Base-by-base conservation (phyloP, 2,797 vertebrate species). In the Neopelma chrysocephalum region DNA sequence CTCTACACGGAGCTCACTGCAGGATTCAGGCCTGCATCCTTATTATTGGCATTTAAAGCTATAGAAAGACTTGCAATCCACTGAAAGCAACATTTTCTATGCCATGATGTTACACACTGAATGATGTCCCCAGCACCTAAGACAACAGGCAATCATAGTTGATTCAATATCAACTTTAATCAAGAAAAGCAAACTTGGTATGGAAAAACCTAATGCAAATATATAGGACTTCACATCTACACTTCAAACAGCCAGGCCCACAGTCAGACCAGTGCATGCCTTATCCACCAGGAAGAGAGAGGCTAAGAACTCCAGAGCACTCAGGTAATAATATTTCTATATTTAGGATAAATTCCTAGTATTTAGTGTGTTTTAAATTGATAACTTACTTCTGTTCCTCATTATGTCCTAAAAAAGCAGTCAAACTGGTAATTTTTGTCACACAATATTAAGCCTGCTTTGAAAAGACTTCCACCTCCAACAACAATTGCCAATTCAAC, bases 401-500 rank as follows among this genome's bases (percentile, higher is more conserved):
- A 47, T 21, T 47, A 45, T 3, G 3, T 72, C 57, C 20, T 80
- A 71, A 70, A 78, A 50, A 12, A 69, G 53, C 25, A 75, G 27
- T 54, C 38, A 51, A 72, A 88, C 23, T 6, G 10, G n/a, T 38
- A 29, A 85, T 76, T 94, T 89, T 58, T 51, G 32, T 72, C 13
- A 54, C 38, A 34, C 3, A 91, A 54, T 43, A 82, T 80, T 69
- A 83, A 85, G 40, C 17, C 31, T 62, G 10, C 31, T 86, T 82
- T 50, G 65, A 86, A 94, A 94, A 80, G 64, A 64, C 48, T 34
- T 91, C 69, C 36, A 66, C 61, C 60, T 83, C 42, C 27, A 65
- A 96, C 82, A 92, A 45, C 19, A 45, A 86, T 78, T 78, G 58
- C 76, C 60, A 97, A 75, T 87, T 91, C 77, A 90, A 62, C 26